Evolutionary conservation across 2,797 vertebrate genomes (phyloP).

Genomic region (Propithecus perrieri): DNA sequence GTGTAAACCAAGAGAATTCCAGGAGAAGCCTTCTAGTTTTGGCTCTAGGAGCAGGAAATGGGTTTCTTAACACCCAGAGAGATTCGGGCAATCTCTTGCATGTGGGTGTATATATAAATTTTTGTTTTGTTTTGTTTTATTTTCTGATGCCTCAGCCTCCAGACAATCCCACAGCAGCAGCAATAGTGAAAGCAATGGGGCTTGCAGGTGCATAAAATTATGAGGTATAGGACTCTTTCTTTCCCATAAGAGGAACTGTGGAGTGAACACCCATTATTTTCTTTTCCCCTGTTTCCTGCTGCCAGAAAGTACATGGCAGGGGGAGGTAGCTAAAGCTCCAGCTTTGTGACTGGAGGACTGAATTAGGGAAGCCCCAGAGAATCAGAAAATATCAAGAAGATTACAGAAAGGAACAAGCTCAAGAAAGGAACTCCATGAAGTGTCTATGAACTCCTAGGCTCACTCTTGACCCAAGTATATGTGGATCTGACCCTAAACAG

Average conservation of each 20-base stretch:
- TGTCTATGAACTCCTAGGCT: background rate
- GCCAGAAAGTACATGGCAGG: background rate
- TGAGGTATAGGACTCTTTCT: background rate
- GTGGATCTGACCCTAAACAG: background rate
- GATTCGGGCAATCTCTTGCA: background rate
- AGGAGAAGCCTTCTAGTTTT: background rate
- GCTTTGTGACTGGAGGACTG: background rate
- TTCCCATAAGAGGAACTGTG: background rate
- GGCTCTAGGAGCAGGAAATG: background rate
- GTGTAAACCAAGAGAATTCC: background rate
- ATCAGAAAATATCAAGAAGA: background rate
- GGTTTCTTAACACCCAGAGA: background rate
- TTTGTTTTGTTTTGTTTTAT: background rate
- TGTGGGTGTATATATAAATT: background rate
- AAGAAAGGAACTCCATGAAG: background rate
- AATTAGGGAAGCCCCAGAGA: background rate
- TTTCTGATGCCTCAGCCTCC: background rate
- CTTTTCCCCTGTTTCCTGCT: background rate
- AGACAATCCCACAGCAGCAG: background rate
- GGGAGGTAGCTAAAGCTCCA: background rate
- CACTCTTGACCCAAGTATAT: background rate
- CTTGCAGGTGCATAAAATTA: background rate
- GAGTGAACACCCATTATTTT: background rate
- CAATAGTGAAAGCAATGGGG: background rate
- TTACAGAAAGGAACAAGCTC: background rate